phyloP scores from a whole-genome alignment of 2,888 invertebrate species.

The Amiota minor region DNA sequence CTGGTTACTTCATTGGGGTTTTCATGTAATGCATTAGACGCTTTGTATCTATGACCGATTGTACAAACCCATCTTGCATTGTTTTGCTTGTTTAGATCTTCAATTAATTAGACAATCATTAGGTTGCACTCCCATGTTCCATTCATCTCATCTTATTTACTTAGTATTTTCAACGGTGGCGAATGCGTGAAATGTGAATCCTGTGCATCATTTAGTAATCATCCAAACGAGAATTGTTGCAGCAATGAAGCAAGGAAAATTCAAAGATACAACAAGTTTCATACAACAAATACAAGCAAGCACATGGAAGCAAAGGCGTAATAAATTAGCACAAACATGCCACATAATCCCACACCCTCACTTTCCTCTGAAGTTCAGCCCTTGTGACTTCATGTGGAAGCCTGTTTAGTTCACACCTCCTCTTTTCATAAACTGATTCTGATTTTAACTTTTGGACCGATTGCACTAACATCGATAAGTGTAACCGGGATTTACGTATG shows the following conservation, averaged over 20 bases:
- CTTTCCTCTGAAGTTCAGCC: conserved; percentile 34
- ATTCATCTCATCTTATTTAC: background rate
- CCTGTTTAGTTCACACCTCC: conserved; percentile 5
- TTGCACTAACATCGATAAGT: conserved; percentile 11
- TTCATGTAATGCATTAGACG: conserved; percentile 10
- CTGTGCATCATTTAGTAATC: background rate
- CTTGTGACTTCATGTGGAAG: conserved; percentile 48
- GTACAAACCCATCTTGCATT: too few species aligned
- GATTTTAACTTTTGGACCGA: too few species aligned
- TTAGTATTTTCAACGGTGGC: conserved; percentile 34
- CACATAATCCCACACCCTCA: conserved; percentile 52
- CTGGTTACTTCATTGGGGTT: too few species aligned
- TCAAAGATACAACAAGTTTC: too few species aligned
- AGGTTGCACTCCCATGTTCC: conserved; percentile 41
- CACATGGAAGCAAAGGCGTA: conserved; percentile 56
- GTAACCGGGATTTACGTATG: conserved; percentile 56
- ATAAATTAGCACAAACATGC: conserved; percentile 67
- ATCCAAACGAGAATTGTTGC: background rate
- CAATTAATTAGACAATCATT: conserved; percentile 67
- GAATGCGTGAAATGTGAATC: conserved; percentile 18
- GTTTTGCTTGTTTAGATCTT: conserved; percentile 44
- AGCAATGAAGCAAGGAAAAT: background rate
- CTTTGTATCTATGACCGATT: too few species aligned
- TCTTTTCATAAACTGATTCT: too few species aligned
- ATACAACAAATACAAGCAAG: conserved; percentile 34